Conservation (phyloP, 92 coral and sea anemone species). For the Palythoa heliodiscus region DNA sequence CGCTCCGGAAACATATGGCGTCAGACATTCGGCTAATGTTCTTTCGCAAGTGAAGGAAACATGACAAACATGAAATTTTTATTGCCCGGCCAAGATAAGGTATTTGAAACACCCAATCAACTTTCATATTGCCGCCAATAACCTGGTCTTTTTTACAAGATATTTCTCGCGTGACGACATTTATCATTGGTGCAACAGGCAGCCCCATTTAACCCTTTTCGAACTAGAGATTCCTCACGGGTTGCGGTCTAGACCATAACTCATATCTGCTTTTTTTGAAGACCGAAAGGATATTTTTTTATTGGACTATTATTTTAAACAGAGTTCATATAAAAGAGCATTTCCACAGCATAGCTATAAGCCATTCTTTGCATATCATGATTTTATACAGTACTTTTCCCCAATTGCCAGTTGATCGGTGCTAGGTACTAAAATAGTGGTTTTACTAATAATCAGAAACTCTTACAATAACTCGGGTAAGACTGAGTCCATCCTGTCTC, state of each 20-base stretch:
- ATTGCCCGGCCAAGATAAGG: not conserved
- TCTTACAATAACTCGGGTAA: too few relatives aligned
- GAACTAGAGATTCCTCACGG: not conserved
- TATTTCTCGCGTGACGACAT: not conserved
- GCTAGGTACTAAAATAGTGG: too few relatives aligned
- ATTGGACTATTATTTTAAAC: too few relatives aligned
- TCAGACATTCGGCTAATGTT: not conserved
- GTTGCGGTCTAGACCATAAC: not conserved
- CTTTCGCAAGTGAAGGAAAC: not conserved
- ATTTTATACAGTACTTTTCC: too few relatives aligned
- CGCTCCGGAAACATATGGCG: slow-evolving; percentile 37
- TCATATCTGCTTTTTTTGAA: not conserved
- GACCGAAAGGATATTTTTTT: too few relatives aligned
- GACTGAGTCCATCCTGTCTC: too few relatives aligned
- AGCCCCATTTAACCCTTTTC: not conserved
- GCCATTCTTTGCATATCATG: too few relatives aligned
- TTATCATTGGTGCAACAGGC: not conserved
- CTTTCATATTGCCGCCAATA: not conserved
- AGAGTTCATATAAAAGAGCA: too few relatives aligned
- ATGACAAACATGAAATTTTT: not conserved
- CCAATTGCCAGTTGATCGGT: too few relatives aligned
- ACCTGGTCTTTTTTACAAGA: not conserved
- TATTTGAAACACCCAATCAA: not conserved
- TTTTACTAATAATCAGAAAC: too few relatives aligned
- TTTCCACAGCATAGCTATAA: too few relatives aligned